Percentiles rank a stretch among this genome's conserved stretches.
phyloP scores from a whole-genome alignment of 2,888 invertebrate species.

The Ectemnius lituratus region DNA sequence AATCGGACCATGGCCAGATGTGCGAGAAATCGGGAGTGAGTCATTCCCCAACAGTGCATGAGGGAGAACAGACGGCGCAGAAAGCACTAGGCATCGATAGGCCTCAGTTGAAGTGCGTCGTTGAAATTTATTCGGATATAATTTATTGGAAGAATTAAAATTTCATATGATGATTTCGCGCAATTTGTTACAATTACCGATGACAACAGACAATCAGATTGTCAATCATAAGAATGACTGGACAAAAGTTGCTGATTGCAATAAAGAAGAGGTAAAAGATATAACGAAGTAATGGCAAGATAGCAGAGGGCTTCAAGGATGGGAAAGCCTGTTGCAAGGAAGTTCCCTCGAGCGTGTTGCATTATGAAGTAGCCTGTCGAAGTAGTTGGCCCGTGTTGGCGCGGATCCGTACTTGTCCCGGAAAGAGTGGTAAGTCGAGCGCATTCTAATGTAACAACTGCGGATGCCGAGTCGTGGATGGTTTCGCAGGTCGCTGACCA shows the following conservation, averaged over 20 bases:
- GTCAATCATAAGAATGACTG: too few relatives aligned
- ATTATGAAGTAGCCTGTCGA: neutral
- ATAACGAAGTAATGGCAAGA: too few relatives aligned
- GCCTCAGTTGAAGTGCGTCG: neutral
- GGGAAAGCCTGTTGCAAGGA: too few relatives aligned
- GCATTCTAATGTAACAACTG: constrained; percentile 44
- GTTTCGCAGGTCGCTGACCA: constrained; percentile 49
- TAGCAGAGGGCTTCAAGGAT: too few relatives aligned
- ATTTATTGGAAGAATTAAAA: neutral
- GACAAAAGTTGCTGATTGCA: too few relatives aligned
- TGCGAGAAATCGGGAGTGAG: constrained; percentile 68
- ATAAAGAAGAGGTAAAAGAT: neutral
- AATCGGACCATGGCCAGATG: constrained; percentile 69
- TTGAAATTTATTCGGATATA: neutral
- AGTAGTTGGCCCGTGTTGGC: neutral
- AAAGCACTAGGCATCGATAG: constrained; percentile 32
- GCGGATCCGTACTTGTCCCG: neutral
- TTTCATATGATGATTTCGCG: neutral
- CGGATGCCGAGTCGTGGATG: constrained; percentile 24
- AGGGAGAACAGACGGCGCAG: constrained; percentile 37
- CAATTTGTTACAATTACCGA: too few relatives aligned
- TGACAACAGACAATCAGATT: too few relatives aligned
- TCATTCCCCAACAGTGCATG: constrained; percentile 61
- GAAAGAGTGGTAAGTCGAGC: constrained; percentile 31
- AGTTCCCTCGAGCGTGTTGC: too few relatives aligned